These are phyloP conservation scores for Ctenoplectra terminalis DNA, from an alignment of 1,140 invertebrate species.

Conservation along the genomic window DNA sequence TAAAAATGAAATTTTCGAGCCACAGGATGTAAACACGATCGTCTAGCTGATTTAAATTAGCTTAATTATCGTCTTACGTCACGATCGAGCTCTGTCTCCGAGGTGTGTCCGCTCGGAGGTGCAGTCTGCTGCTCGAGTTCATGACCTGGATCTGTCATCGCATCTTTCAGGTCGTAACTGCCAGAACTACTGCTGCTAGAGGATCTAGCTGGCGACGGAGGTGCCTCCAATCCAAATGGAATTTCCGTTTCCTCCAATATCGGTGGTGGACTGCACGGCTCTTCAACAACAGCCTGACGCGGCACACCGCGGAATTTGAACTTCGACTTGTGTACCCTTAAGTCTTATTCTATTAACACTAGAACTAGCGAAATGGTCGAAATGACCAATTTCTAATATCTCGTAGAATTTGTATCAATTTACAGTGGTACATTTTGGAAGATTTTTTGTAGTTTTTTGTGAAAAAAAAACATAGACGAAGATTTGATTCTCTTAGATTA, in stretches of 20 bases:
- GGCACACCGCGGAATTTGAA: conserved; percentile 12
- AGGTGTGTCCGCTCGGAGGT: conserved; percentile 66
- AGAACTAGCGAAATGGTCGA: no score
- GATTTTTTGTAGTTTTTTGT: no score
- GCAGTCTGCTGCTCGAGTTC: conserved; percentile 70
- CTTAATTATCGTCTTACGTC: conserved; percentile 72
- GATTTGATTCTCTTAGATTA: no score
- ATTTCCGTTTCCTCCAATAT: conserved; percentile 77
- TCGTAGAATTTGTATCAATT: no score
- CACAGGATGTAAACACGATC: neutral
- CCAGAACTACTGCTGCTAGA: conserved; percentile 84
- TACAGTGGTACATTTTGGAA: no score
- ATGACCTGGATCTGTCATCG: conserved; percentile 73
- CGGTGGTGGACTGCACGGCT: conserved; percentile 75
- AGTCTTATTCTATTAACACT: neutral
- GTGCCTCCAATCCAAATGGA: conserved; percentile 69
- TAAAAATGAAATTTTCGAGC: neutral
- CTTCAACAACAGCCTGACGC: conserved; percentile 77
- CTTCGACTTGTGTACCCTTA: neutral
- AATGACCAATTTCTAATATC: no score
- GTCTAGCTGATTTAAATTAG: conserved; percentile 2
- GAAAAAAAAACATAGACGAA: no score
- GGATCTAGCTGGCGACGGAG: conserved; percentile 75
- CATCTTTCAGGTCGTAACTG: conserved; percentile 82
- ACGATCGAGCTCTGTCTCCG: conserved; percentile 75